These are phyloP conservation scores for Athalia rosae DNA, from an alignment of 2,888 invertebrate genomes.

Conservation along the genomic window DNA sequence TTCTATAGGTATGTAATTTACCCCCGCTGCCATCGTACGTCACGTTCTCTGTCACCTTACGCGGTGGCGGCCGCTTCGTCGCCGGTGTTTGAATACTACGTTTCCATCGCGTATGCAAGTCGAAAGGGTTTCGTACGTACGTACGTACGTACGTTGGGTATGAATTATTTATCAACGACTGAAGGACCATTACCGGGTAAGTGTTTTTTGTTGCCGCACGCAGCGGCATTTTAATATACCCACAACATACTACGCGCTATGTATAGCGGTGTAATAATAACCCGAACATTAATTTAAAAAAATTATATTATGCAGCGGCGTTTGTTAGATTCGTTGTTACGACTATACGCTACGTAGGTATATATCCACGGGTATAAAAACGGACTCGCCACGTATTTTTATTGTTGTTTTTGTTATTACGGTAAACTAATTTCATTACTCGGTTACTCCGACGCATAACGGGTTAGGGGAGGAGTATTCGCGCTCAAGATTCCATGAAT, in stretches of 20 bases:
- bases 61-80: background rate
- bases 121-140: background rate
- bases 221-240: background rate
- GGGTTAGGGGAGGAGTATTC: too few relatives aligned
- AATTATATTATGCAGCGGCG: conserved; percentile 16
- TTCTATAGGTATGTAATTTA: too few relatives aligned
- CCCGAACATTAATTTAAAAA: conserved; percentile 25
- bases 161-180: conserved; percentile 35
- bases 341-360: background rate
- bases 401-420: too few relatives aligned
- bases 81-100: background rate
- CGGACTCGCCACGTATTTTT: too few relatives aligned
- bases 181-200: conserved; percentile 19
- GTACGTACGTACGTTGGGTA: background rate
- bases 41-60: conserved; percentile 8
- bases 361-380: too few relatives aligned
- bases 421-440: too few relatives aligned
- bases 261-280: conserved; percentile 29
- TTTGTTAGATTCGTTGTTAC: background rate
- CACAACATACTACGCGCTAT: conserved; percentile 13
- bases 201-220: conserved; percentile 9
- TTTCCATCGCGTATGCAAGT: background rate
- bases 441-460: too few relatives aligned
- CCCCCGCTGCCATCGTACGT: background rate
- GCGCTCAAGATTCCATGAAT: too few relatives aligned